Evolutionary conservation across 2,113 vertebrate genomes (phyloP), one percentile per base, ranked within the genome.

Genomic region (Podarcis cretensis): DNA sequence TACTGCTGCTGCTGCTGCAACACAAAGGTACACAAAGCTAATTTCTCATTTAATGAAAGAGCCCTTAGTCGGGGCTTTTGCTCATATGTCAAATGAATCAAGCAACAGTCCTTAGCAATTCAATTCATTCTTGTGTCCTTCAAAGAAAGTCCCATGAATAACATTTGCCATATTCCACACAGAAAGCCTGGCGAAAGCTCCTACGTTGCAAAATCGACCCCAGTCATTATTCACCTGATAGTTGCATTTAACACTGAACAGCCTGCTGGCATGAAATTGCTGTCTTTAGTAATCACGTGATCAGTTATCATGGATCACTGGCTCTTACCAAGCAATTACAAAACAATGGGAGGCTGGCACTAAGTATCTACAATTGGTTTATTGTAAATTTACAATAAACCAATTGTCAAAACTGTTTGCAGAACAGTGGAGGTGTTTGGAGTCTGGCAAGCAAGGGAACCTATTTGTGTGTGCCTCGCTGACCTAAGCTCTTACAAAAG

Each of bases 1-100:
- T 48, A 81, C 84, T 54, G 88, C 69, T 87, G 83, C 83, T 48
- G 83, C 84, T 54, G 88, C 73, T 87, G 83, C 43, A 93, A n/a
- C 59, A 65, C 83, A 89, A 84, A 71, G 85, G 69, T 87, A 91
- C 89, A 78, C 59, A 89, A 73, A 83, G 80, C 40, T 87, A 76
- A 27, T 92, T 92, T 92, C 73, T 90, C 59, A 63, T 82, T 86
- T 90, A 87, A 89, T 83, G 73, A 8, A 91, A 93, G 32, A 21
- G 32, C 6, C 5, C 10, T 76, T 21, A 92, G 40, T 91, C 40
- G 82, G n/a, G 90, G 90, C 86, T 83, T 59, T 14, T 93, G 63
- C 12, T 74, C 82, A 27, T 40, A 43, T 1, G 68, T 81, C 81
- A 88, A 85, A 78, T 16, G 32, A 10, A 83, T 63, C 59, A 63